Evolutionary conservation across 2,888 invertebrate genomes (phyloP), one percentile per base, ranked within the genome.

Genomic region (Phyllotreta cruciferae): DNA sequence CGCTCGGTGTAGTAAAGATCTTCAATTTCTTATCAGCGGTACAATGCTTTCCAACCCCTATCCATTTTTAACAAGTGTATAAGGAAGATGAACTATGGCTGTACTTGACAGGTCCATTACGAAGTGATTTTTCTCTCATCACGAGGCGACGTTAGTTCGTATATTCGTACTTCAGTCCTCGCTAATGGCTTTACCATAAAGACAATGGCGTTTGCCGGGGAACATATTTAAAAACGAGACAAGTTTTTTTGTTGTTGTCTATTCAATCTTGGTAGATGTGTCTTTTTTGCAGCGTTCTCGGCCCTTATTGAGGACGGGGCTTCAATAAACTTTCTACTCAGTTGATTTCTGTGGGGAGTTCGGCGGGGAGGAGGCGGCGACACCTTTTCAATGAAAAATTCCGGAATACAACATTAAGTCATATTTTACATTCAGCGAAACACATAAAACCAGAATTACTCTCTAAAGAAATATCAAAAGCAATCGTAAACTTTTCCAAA

Each of bases 101-200:
- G 63, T 54, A 62, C 63, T 61, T 63, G 66, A 66, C 66, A 66
- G 60, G 57, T 63, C 63, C 66, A 66, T 66, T 66, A 66, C 45
- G 49, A 41, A 50, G 14, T 39, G 24, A 62, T 61, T 60, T 65
- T 54, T 55, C 53, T 61, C 57, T 42, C 41, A 14, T 49, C 37
- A 11, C 3, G 37, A 5, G 35, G 13, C 38, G 13, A 24, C 24
- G 24, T 24, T 24, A 24, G 24, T 24, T 24, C 24, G 24, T 24
- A 24, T 24, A 24, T 24, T 24, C 24, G 2, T 24, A 24, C 24
- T 24, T 24, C 24, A 24, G 24, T 4, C 24, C 24, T 4, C 2
- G 4, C 24, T 24, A 24, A 24, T 24, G 24, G 24, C 4, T 24
- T 24, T 24, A 24, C 24, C 24, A 24, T 24, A 24, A 24, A 24